A percentile compares a stretch with the other conserved stretches of the same genome.
Conservation (phyloP, 2,113 vertebrate genomes). For the Indicator indicator region DNA sequence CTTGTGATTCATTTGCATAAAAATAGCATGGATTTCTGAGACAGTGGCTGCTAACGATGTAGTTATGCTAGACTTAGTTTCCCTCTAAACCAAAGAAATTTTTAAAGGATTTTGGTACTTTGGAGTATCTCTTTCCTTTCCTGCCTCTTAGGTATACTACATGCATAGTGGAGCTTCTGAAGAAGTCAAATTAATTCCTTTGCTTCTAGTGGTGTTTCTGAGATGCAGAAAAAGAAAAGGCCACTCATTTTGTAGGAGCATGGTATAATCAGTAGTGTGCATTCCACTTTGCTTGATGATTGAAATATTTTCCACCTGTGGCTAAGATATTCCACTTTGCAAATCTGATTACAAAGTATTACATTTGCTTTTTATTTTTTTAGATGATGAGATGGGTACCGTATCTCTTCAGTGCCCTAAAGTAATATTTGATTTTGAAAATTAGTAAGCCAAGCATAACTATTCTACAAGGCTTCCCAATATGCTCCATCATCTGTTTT, state of each 20-base stretch:
- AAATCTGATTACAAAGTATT: background rate
- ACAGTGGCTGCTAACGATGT: background rate
- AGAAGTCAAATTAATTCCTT: background rate
- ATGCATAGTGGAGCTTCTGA: background rate
- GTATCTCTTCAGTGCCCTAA: background rate
- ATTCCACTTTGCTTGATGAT: background rate
- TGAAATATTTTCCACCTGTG: background rate
- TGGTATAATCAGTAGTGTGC: background rate
- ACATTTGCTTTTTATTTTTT: background rate
- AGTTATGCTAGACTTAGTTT: background rate
- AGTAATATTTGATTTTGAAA: slow-evolving; percentile 9
- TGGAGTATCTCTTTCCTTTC: background rate
- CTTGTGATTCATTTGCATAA: background rate
- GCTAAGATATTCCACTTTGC: background rate
- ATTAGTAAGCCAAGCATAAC: background rate
- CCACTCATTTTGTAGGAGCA: background rate
- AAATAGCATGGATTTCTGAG: background rate
- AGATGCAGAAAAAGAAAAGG: background rate
- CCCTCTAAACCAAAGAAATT: background rate
- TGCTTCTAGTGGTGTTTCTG: background rate
- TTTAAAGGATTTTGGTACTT: background rate
- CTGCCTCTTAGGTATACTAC: rapidly evolving
- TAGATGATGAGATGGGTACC: background rate
- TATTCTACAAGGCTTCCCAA: background rate
- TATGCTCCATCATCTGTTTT: background rate